Evolutionary conservation across 2,113 vertebrate species (phyloP), one percentile per base, ranked within the genome.

Genomic region (Pteruthius melanotis): DNA sequence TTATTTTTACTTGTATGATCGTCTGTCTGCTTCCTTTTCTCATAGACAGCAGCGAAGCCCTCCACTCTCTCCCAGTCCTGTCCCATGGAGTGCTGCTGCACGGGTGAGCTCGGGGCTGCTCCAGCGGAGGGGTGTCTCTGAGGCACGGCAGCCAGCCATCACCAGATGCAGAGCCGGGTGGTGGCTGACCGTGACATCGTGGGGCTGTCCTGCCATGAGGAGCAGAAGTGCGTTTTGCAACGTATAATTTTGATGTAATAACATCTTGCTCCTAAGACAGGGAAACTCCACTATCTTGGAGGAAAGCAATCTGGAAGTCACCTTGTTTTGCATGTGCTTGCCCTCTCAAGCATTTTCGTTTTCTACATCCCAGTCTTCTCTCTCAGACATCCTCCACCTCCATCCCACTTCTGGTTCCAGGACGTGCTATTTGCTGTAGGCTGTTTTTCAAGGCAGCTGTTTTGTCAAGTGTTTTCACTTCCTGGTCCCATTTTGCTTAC

Each of bases 41-140:
- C 30, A 21, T 9, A 37, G 50, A 39, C 3, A 14, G 39, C 33
- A 65, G 19, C 11, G 23, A 59, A 40, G 15, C 1, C 4, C 7
- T 10, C 10, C 5, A 11, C 6, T 30, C 5, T 5, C 16, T 45
- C 5, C 4, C 37, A 37, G 11, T 11, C 19, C 2, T 2, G 19
- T 28, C 19, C n/a, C 12, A 3, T 0, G 3, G 35, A 13, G 6
- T 44, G 27, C 24, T 3, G 1, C 30, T 39, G 33, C 44, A 45
- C 3, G 8, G 30, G 11, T 14, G 33, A 44, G 22, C 11, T 11
- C 1, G 1, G 21, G 31, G 37, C 19, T 75, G 22, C 6, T 16
- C 15, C 4, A 0, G 6, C 0, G 0, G 11, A 71, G 12, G 9
- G 6, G 13, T 0, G 0, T 28, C 27, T 44, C 7, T 0, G 4